These are phyloP conservation scores for Pteruthius melanotis DNA, from an alignment of 2,113 vertebrate species.

Conservation along the genomic window DNA sequence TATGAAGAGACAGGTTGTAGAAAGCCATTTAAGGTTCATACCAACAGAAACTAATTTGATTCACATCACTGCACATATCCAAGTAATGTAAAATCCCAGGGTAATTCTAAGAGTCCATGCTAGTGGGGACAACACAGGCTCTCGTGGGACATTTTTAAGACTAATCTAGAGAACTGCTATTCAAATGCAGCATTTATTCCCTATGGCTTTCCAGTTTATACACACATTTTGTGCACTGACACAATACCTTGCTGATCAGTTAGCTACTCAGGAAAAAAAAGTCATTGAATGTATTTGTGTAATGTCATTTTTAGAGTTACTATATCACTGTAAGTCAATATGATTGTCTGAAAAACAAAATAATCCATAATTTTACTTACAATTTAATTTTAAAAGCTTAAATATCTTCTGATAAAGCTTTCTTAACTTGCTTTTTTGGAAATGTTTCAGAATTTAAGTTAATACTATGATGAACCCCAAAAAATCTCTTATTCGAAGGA, in stretches of 20 bases:
- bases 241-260: not conserved
- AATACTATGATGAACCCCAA: rapidly evolving
- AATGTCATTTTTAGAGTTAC: not conserved
- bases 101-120: not conserved
- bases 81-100: not conserved
- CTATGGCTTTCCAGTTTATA: not conserved
- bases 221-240: not conserved
- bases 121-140: not conserved
- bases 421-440: not conserved
- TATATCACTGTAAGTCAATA: not conserved
- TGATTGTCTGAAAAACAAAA: not conserved
- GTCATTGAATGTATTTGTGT: not conserved
- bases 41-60: not conserved
- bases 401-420: not conserved
- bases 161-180: not conserved
- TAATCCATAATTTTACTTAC: not conserved
- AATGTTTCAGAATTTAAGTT: not conserved
- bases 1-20: not conserved
- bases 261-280: not conserved
- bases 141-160: not conserved
- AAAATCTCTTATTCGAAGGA: not conserved
- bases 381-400: not conserved
- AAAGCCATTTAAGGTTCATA: not conserved
- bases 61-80: not conserved
- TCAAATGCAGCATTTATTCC: not conserved